A percentile compares a stretch with the other conserved stretches of the same genome.
Evolutionary conservation across 2,888 invertebrate genomes (phyloP).

Genomic region (Brenthis ino): DNA sequence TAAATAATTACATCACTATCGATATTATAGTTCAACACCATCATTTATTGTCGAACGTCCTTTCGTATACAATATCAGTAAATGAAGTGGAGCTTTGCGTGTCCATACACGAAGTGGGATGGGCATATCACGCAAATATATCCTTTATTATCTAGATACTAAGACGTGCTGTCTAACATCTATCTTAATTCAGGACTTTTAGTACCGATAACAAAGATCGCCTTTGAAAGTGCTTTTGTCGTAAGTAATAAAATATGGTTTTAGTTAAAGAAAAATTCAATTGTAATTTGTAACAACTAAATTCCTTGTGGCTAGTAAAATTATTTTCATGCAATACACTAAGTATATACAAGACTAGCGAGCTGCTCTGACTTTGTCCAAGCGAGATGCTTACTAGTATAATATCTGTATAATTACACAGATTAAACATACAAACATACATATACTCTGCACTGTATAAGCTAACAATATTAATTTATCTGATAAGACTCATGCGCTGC

Average conservation of each 20-base stretch:
- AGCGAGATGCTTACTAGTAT: no score
- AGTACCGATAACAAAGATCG: conserved; percentile 26
- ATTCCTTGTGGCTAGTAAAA: no score
- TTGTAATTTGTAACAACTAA: not conserved
- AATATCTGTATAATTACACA: no score
- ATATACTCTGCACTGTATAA: no score
- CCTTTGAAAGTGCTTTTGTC: conserved; percentile 18
- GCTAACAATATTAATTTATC: no score
- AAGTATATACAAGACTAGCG: no score
- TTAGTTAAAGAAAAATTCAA: conserved; percentile 6
- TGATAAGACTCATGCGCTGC: no score
- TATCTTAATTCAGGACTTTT: not conserved
- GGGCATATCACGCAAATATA: conserved; percentile 1
- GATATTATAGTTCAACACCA: conserved; percentile 27
- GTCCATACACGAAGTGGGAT: not conserved
- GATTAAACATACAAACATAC: no score
- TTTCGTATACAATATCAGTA: conserved; percentile 58
- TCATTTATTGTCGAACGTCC: conserved; percentile 43
- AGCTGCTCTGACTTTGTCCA: no score
- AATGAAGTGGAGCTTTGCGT: conserved; percentile 48
- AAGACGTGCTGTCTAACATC: not conserved
- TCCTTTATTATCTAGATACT: not conserved
- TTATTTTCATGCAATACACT: no score
- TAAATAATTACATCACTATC: conserved; percentile 21
- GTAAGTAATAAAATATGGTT: conserved; percentile 11